Evolutionary conservation across 2,113 vertebrate species (phyloP).

Genomic region (Toxotes chatareus): DNA sequence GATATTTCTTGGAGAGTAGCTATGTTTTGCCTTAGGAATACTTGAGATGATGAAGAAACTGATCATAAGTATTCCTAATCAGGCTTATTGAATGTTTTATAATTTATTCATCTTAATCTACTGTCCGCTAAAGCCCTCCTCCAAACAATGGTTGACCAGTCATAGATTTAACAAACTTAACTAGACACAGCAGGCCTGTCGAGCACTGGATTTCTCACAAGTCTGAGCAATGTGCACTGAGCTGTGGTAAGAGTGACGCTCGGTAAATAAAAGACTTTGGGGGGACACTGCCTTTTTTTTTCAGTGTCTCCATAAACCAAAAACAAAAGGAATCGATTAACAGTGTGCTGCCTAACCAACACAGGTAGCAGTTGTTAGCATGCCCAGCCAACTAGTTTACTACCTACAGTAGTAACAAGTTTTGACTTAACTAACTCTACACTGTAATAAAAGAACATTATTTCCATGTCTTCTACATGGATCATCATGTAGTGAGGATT

Average conservation of each 20-base stretch:
- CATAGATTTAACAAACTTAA: neutral
- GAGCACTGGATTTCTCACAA: too few species aligned
- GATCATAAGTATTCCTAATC: neutral
- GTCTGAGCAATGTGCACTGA: neutral
- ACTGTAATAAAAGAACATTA: neutral
- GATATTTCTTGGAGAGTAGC: conserved; percentile 16
- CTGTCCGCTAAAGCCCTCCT: neutral
- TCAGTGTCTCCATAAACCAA: neutral
- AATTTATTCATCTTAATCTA: neutral
- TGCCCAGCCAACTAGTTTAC: neutral
- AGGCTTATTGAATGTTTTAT: neutral
- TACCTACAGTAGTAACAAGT: neutral
- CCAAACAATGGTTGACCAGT: neutral
- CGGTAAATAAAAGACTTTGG: neutral
- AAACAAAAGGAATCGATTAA: neutral
- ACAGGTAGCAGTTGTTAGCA: neutral
- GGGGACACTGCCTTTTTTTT: neutral
- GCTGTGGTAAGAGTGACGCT: too few species aligned
- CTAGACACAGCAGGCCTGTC: neutral
- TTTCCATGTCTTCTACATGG: too few species aligned
- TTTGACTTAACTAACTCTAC: too few species aligned
- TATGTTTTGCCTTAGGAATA: neutral
- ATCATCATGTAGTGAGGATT: neutral
- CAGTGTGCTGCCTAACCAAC: neutral
- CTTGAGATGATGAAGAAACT: neutral